Evolutionary conservation across 2,113 vertebrate genomes (phyloP), one percentile per base, ranked within the genome.

Genomic region (Melanocharis versteri): DNA sequence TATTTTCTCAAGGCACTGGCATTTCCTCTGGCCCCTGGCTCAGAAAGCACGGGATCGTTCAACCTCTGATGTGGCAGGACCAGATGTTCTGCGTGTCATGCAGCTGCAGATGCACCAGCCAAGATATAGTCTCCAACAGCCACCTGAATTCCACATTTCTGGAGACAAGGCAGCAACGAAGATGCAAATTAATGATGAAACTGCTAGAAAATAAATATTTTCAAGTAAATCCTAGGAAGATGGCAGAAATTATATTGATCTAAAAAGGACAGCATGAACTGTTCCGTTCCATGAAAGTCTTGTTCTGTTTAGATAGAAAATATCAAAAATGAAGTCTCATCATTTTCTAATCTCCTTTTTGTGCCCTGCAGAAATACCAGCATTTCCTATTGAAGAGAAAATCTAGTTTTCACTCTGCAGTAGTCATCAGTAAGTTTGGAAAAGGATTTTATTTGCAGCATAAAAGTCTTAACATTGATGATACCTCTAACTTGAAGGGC

Each of bases 1-100:
- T 4, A 1, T 48, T 94, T 83, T 71, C 42, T 86, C 40, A 48
- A 56, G n/a, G 45, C 7, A 12, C 11, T 86, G 56, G 7, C 12
- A 64, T 66, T 85, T 24, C 14, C 27, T 47, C 20, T 82, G 54
- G 22, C 9, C 30, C 12, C 39, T 81, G 19, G 35, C 11, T 87
- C 31, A 58, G 31, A 48, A 66, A 66, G 30, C 11, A 9, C n/a
- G 66, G 23, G 23, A 18, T 19, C 30, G 40, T 40, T 58, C 65
- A 73, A 11, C 8, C 51, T 64, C 69, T 75, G 39, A 50, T 61
- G n/a, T 28, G n/a, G 14, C 9, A 64, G 16, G 13, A 75, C 27
- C 6, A 4, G 21, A 27, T 2, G 1, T 47, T 33, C 51, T 27
- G 10, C 0, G 0, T 73, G 14, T 48, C 2, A 0, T 6, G 35